These are phyloP conservation scores for Linurgus olivaceus DNA, from an alignment of 2,797 vertebrate genomes.

Conservation along the genomic window DNA sequence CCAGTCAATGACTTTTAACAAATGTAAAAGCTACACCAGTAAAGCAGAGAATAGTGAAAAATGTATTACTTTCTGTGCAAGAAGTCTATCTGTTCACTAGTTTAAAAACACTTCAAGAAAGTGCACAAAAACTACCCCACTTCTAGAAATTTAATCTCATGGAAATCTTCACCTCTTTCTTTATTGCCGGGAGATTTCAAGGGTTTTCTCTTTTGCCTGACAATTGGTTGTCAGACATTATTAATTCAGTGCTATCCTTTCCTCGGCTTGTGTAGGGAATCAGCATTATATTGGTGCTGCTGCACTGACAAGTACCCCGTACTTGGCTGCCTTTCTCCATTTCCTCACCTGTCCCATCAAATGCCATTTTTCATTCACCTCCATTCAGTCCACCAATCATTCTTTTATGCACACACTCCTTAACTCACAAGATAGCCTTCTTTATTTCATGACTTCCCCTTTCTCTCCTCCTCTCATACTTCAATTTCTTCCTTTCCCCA, in stretches of 20 bases:
- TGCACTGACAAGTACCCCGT: neutral
- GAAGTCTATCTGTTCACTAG: neutral
- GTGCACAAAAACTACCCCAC: neutral
- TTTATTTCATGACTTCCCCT: neutral
- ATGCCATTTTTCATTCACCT: neutral
- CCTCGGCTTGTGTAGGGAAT: neutral
- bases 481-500: neutral
- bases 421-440: neutral
- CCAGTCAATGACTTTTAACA: neutral
- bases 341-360: neutral
- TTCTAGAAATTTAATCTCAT: neutral
- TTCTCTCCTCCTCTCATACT: neutral
- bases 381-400: neutral
- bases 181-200: neutral
- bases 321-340: neutral
- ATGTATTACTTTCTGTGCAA: neutral
- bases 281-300: neutral
- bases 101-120: neutral
- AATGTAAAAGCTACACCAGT: neutral
- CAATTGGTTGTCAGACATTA: neutral
- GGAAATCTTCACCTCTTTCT: neutral
- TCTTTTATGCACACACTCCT: neutral
- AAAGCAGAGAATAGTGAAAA: neutral
- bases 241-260: neutral
- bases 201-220: neutral